These are phyloP conservation scores for Pseudonaja textilis DNA, from an alignment of 2,113 vertebrate species.

Conservation along the genomic window DNA sequence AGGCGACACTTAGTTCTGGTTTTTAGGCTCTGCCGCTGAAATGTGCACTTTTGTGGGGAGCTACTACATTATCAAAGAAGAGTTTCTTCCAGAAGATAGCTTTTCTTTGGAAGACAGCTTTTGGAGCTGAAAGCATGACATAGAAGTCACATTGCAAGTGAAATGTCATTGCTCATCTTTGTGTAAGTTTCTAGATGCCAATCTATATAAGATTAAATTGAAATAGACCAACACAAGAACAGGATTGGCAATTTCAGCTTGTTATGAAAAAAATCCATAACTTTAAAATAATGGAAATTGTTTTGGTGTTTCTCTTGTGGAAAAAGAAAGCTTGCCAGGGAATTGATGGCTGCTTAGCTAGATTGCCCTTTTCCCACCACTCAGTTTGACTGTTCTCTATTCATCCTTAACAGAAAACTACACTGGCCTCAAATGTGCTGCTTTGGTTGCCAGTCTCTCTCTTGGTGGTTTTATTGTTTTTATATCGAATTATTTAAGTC, in stretches of 20 bases:
- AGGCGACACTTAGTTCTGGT: not conserved
- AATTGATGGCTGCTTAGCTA: not conserved
- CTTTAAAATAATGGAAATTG: not conserved
- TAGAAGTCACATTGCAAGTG: not conserved
- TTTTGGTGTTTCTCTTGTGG: not conserved
- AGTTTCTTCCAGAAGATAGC: not conserved
- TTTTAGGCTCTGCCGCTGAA: not conserved
- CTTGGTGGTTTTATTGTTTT: not conserved
- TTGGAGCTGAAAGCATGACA: not conserved
- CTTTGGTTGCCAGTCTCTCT: not conserved
- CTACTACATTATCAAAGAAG: not conserved
- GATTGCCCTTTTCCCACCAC: not conserved
- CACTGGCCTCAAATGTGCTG: not conserved
- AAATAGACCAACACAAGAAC: not conserved
- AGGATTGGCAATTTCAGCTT: not conserved
- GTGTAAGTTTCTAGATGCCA: not conserved
- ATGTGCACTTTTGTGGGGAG: not conserved
- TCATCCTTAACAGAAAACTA: not conserved
- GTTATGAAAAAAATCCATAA: not conserved
- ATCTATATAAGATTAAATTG: not conserved
- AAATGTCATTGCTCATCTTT: not conserved
- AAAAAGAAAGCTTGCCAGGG: not conserved
- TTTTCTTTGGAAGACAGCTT: not conserved
- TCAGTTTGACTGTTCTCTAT: not conserved
- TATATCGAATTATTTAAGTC: not conserved